Conservation (phyloP, 1,140 invertebrate genomes). For the Pristionchus pacificus region DNA sequence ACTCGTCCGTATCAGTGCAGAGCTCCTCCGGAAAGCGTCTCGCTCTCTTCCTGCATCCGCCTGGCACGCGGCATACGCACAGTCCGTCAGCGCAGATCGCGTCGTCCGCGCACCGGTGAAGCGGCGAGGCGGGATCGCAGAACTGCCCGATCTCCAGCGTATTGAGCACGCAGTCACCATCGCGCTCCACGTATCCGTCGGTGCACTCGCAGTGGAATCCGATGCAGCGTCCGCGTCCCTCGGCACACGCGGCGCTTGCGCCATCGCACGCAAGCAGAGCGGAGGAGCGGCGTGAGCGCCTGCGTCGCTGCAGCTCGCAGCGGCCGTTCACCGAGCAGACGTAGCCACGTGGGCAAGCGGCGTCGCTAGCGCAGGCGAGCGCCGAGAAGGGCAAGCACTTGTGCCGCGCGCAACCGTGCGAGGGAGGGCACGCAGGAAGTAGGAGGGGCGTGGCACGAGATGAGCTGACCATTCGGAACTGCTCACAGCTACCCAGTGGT, state of each 20-base stretch:
- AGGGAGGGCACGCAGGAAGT: too few relatives aligned
- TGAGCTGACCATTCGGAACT: too few relatives aligned
- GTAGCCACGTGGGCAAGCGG: too few relatives aligned
- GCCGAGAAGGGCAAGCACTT: too few relatives aligned
- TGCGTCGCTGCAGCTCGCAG: too few relatives aligned
- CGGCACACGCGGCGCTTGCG: neutral
- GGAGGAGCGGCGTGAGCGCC: too few relatives aligned
- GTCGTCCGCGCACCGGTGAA: neutral
- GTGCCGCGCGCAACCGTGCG: too few relatives aligned
- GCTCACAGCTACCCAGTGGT: too few relatives aligned
- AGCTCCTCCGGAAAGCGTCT: neutral
- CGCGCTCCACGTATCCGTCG: conserved; percentile 2
- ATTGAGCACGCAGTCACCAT: neutral
- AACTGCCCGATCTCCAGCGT: conserved; percentile 3
- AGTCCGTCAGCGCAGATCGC: conserved; percentile 21
- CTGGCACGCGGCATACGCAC: neutral
- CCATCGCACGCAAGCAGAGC: neutral
- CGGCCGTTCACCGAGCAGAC: too few relatives aligned
- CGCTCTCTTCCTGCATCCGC: neutral
- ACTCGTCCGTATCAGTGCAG: neutral
- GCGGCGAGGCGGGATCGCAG: neutral
- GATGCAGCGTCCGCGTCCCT: conserved; percentile 17
- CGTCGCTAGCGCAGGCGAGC: too few relatives aligned
- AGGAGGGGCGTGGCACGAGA: too few relatives aligned
- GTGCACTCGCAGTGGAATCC: conserved; percentile 19